Evolutionary conservation across 2,888 invertebrate genomes (phyloP).

Genomic region (Eulithis testata): DNA sequence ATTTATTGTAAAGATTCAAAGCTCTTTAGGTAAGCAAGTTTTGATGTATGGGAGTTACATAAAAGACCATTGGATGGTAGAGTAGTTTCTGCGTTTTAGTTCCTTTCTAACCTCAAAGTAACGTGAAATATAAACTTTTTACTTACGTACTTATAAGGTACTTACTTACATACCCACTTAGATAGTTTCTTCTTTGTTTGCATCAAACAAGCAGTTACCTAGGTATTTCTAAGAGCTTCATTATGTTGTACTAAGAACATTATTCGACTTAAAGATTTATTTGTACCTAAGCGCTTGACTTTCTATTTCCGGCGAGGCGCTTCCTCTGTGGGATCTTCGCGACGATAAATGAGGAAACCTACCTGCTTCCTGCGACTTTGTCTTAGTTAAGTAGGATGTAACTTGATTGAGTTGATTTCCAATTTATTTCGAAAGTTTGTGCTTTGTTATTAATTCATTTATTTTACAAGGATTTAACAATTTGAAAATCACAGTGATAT

Average conservation of each 20-base stretch:
- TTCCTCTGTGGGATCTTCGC: constrained; percentile 64
- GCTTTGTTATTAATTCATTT: too few relatives aligned
- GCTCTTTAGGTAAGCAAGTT: too few relatives aligned
- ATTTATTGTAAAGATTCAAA: too few relatives aligned
- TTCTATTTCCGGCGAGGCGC: constrained; percentile 71
- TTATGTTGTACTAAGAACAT: constrained; percentile 37
- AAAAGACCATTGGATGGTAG: too few relatives aligned
- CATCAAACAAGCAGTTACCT: constrained; percentile 32
- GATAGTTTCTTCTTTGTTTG: constrained; percentile 23
- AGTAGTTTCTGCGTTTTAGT: too few relatives aligned
- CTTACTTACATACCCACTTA: neutral
- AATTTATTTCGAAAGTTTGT: constrained; percentile 20
- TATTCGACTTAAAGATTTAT: constrained; percentile 59
- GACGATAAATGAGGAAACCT: constrained; percentile 71
- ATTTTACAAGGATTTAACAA: too few relatives aligned
- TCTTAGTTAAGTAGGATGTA: constrained; percentile 60
- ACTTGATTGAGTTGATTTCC: constrained; percentile 52
- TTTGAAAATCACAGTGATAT: too few relatives aligned
- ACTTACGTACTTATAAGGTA: constrained; percentile 30
- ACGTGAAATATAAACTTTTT: constrained; percentile 34
- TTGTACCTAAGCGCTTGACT: constrained; percentile 66
- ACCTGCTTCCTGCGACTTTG: constrained; percentile 65
- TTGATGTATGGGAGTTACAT: too few relatives aligned
- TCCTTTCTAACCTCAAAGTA: constrained; percentile 15
- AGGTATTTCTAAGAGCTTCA: constrained; percentile 7